These are phyloP conservation scores for Halcyon leucocephala DNA, from an alignment of 2,797 vertebrate species.

Conservation along the genomic window DNA sequence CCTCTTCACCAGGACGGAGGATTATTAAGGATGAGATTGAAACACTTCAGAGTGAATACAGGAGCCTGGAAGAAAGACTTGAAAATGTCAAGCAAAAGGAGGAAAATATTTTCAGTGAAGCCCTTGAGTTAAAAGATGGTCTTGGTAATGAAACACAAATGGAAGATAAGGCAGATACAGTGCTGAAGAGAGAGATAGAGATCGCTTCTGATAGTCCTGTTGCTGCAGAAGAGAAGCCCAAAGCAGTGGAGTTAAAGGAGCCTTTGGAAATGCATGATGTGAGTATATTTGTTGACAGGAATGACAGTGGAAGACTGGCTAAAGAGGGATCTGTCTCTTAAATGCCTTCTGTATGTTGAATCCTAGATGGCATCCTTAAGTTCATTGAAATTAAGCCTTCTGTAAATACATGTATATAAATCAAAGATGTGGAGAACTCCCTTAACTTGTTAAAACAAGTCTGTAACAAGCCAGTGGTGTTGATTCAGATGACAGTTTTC, in stretches of 20 bases:
- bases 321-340: not conserved
- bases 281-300: constrained; percentile 49
- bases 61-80: constrained; percentile 66
- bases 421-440: constrained; percentile 1
- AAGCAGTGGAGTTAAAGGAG: constrained; percentile 1
- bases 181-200: constrained; percentile 17
- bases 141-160: not conserved
- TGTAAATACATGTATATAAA: not conserved
- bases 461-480: not conserved
- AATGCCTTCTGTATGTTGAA: not conserved
- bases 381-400: constrained; percentile 44
- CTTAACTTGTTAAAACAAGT: not conserved
- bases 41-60: constrained; percentile 67
- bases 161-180: constrained; percentile 10
- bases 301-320: not conserved
- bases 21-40: constrained; percentile 74
- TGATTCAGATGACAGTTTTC: constrained; percentile 14
- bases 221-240: constrained; percentile 3
- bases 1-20: constrained; percentile 69
- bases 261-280: constrained; percentile 51
- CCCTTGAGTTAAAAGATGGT: constrained; percentile 45
- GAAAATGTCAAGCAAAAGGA: constrained; percentile 66
- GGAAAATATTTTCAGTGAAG: constrained; percentile 38
- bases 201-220: constrained; percentile 4
- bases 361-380: not conserved